phyloP scores from a whole-genome alignment of 2,888 invertebrate genomes.

The Himalopsyche kuldschensis region DNA sequence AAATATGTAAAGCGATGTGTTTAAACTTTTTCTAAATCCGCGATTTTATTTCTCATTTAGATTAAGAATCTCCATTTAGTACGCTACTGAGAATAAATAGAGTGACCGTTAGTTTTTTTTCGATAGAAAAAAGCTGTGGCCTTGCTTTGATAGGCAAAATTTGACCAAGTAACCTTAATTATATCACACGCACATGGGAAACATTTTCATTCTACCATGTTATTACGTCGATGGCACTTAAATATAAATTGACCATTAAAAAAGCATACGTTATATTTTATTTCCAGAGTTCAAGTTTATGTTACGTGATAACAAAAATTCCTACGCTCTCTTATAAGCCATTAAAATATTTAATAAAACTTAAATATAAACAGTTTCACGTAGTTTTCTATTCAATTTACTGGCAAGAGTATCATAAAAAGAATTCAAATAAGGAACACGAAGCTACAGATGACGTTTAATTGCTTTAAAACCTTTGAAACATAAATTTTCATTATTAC shows the following conservation, averaged over 20 bases:
- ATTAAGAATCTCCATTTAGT: too few relatives aligned
- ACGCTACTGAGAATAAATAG: too few relatives aligned
- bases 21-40: too few relatives aligned
- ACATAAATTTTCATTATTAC: too few relatives aligned
- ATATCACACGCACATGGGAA: not conserved
- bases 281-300: not conserved
- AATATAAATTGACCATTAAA: not conserved
- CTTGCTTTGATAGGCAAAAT: not conserved
- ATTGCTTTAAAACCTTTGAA: too few relatives aligned
- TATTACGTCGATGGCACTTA: constrained; percentile 3
- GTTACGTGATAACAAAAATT: not conserved
- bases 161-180: not conserved
- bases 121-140: not conserved
- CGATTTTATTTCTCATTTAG: too few relatives aligned
- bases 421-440: too few relatives aligned
- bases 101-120: not conserved
- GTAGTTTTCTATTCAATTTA: not conserved
- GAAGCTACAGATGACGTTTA: too few relatives aligned
- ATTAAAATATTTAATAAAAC: not conserved
- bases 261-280: not conserved
- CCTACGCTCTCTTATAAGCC: not conserved
- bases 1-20: too few relatives aligned
- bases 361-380: not conserved
- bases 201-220: not conserved
- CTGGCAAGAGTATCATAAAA: too few relatives aligned